Conservation (phyloP, 2,888 invertebrate species). For the Deroplatys truncata region DNA sequence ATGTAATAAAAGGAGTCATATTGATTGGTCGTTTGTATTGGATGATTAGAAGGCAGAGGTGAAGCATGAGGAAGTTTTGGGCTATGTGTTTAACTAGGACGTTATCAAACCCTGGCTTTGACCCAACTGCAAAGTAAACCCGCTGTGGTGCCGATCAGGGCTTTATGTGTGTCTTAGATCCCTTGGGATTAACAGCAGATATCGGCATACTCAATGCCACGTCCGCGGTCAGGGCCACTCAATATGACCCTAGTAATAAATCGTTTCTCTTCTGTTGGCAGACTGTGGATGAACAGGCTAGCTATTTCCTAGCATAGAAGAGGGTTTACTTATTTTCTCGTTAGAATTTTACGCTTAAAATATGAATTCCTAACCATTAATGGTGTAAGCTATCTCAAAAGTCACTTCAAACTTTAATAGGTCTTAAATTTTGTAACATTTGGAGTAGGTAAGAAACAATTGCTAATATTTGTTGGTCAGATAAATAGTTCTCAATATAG, state of each 20-base stretch:
- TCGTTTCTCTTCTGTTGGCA: background rate
- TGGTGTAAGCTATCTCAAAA: no score
- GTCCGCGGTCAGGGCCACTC: background rate
- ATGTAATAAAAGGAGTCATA: background rate
- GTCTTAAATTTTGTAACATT: no score
- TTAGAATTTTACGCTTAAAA: no score
- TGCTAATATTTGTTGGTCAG: no score
- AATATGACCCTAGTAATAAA: background rate
- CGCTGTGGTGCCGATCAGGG: background rate
- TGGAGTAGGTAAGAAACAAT: no score
- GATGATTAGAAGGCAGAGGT: background rate
- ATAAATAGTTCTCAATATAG: no score
- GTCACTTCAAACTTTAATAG: no score
- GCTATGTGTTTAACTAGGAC: background rate
- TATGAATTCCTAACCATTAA: no score
- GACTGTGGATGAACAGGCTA: background rate
- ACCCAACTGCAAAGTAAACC: background rate
- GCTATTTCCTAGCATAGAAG: no score
- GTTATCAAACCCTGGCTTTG: background rate
- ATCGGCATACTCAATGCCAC: background rate
- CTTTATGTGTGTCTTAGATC: conserved; percentile 6
- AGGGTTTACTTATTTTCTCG: no score
- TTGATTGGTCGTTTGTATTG: background rate
- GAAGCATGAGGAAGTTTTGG: background rate
- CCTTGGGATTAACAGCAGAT: background rate